A percentile compares a stretch with the other conserved stretches of the same genome.
Evolutionary conservation across 1,140 invertebrate species (phyloP).

Genomic region (Polypedilum pembai): DNA sequence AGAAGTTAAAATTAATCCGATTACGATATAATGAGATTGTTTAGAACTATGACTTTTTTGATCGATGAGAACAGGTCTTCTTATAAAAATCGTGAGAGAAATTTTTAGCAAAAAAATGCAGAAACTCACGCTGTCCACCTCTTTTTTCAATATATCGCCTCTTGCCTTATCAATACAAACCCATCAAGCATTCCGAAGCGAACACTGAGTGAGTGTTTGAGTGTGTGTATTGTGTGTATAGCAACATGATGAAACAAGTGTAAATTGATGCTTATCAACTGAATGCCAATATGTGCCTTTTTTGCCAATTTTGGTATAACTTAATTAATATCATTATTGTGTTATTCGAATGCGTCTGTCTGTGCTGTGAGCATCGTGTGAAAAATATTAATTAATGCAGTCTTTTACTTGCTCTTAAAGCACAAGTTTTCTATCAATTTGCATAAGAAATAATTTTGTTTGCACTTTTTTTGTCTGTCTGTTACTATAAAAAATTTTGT

Average conservation of each 20-base stretch:
- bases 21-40: constrained; percentile 24
- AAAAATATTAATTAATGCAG: constrained; percentile 20
- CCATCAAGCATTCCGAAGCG: constrained; percentile 4
- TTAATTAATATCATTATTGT: constrained; percentile 19
- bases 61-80: background rate
- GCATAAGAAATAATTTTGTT: no score
- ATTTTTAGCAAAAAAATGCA: no score
- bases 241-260: constrained; percentile 11
- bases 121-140: no score
- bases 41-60: background rate
- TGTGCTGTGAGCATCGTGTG: background rate
- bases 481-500: no score
- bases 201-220: background rate
- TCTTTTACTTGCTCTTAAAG: no score
- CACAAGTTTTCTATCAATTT: no score
- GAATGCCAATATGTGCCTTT: background rate
- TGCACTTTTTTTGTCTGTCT: no score
- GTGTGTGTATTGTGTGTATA: background rate
- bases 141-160: no score
- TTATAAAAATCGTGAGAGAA: background rate
- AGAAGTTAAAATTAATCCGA: constrained; percentile 27
- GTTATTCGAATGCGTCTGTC: background rate
- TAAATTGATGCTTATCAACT: background rate
- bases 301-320: constrained; percentile 17
- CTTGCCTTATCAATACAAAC: background rate